phyloP scores from a whole-genome alignment of 2,113 vertebrate genomes.

The Spilogale gracilis region DNA sequence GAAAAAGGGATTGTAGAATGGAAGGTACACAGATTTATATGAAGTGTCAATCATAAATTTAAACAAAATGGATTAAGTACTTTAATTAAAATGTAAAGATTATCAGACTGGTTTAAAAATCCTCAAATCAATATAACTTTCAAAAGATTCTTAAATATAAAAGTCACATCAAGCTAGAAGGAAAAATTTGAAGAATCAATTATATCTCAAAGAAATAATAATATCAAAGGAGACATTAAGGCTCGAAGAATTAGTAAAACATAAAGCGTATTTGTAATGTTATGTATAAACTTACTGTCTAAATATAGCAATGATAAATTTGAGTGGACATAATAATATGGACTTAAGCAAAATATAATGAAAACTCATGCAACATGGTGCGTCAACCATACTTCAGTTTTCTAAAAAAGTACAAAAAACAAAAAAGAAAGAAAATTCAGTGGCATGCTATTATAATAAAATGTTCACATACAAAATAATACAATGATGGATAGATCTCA shows the following conservation, averaged over 20 bases:
- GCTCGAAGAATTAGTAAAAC: background rate
- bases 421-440: background rate
- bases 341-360: background rate
- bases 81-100: background rate
- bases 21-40: background rate
- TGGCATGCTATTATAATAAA: background rate
- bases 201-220: background rate
- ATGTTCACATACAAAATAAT: background rate
- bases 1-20: background rate
- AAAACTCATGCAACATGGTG: background rate
- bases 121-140: background rate
- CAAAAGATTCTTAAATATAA: background rate
- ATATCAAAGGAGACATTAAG: background rate
- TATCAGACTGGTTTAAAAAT: background rate
- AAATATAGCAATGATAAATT: background rate
- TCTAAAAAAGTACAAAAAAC: background rate
- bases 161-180: background rate
- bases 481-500: background rate
- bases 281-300: background rate
- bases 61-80: background rate
- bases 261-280: background rate
- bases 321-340: rapidly evolving
- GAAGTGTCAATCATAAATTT: background rate
- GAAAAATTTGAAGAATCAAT: background rate
- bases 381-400: background rate